These are phyloP conservation scores for Echinometra lucunter DNA, from an alignment of 53 echinoderm and acorn worm species.

Conservation along the genomic window DNA sequence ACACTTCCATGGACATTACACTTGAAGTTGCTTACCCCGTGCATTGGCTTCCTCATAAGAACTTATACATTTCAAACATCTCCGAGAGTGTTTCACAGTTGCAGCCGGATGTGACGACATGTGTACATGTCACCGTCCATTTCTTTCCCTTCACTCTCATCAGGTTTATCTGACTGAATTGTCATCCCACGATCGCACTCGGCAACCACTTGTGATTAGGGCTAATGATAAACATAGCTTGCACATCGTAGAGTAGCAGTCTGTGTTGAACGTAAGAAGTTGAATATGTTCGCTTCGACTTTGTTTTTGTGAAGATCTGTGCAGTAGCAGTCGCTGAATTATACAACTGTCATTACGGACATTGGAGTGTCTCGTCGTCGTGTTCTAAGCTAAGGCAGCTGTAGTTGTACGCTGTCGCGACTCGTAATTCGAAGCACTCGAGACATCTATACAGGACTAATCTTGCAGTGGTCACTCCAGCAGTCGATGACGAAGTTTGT, in stretches of 20 bases:
- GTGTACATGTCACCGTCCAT: neutral
- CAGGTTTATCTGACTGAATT: neutral
- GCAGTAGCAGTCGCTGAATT: neutral
- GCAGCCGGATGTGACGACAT: conserved; percentile 37
- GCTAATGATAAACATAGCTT: neutral
- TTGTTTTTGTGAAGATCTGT: neutral
- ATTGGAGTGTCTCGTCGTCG: neutral
- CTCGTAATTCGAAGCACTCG: conserved; percentile 14
- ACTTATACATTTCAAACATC: neutral
- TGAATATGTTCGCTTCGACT: neutral
- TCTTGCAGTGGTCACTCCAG: neutral
- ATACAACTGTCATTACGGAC: neutral
- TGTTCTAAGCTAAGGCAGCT: neutral
- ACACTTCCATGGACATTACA: neutral
- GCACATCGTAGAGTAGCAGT: neutral
- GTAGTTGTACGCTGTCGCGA: neutral
- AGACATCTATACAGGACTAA: neutral
- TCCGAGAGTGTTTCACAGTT: neutral
- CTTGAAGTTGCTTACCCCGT: neutral
- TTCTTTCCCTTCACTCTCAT: neutral
- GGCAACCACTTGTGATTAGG: neutral
- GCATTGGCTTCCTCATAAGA: neutral
- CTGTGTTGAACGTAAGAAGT: neutral
- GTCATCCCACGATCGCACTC: neutral
- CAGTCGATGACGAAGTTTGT: neutral